Base-by-base conservation (phyloP, 2,888 invertebrate genomes). In the Dasysyrphus tricinctus region DNA sequence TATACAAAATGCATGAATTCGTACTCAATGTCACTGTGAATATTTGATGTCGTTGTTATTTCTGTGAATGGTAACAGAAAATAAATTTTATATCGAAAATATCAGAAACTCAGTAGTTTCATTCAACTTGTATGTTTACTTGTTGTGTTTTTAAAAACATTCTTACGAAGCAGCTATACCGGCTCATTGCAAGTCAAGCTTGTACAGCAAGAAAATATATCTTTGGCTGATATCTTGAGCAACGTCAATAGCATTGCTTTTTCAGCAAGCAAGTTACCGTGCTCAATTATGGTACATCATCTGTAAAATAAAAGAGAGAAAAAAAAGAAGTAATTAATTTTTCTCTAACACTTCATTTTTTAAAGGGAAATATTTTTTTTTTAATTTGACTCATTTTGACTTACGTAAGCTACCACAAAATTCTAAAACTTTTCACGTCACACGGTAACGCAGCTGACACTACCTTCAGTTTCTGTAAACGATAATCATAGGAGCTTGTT, bases 391-490 rank as follows among this genome's bases (percentile, higher is more conserved):
- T 67, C 77, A 54, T 73, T 75, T 73, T 51, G 73, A 85, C 85
- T 85, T 85, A 85, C 85, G 85, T 80, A 85, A 70, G 42, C 34
- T 59, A 69, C 77, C 73, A 73, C 54, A 54, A 54, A 44, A 44
- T 32, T 76, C 42, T 63, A 79, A 74, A 61, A 54, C 32, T 59
- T 86, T 79, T 82, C 82, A 86, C 78, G 81, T 81, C 78, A 82
- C 75, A 47, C 51, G 78, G 51, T 82, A 51, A 82, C 81, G 67
- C 82, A 74, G 81, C 86, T 86, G 85, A 86, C 81, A 82, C 75
- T 47, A 82, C 70, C 75, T 75, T 78, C 69, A 74, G 63, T 82
- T 74, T 86, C 86, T 86, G 86, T 75, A 86, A 86, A 86, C 82
- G 79, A 86, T 86, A 86, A 86, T 72, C 86, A 82, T 78, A 86